Conservation (phyloP, 2,113 vertebrate species). For the Apodemus sylvaticus region DNA sequence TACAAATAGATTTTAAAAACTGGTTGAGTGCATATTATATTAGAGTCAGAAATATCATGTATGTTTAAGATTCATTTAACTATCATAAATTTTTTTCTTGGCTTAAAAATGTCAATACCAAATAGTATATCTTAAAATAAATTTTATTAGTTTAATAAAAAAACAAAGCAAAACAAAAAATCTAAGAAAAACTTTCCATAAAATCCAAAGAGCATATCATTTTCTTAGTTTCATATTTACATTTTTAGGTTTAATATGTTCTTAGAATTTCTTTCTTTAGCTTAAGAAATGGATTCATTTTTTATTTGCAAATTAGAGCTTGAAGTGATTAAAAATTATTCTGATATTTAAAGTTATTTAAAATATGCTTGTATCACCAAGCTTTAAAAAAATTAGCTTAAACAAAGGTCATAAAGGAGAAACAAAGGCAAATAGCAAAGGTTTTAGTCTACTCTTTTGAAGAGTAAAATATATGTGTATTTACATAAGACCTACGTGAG, state of each 20-base stretch:
- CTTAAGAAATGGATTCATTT: neutral
- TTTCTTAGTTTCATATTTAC: neutral
- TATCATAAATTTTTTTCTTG: no score
- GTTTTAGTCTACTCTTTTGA: neutral
- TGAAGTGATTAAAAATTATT: neutral
- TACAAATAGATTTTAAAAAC: no score
- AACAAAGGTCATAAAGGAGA: neutral
- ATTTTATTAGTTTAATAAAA: no score
- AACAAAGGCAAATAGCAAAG: neutral
- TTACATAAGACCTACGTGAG: neutral
- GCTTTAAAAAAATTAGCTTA: neutral
- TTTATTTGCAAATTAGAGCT: slow-evolving; percentile 23
- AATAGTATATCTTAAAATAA: no score
- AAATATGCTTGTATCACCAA: neutral
- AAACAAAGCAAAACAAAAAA: neutral
- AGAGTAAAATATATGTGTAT: neutral
- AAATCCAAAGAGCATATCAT: neutral
- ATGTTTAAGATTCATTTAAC: no score
- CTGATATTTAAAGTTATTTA: slow-evolving; percentile 4
- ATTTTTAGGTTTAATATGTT: neutral
- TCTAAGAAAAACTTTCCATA: neutral
- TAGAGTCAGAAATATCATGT: no score
- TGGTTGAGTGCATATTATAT: no score
- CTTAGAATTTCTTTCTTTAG: slow-evolving; percentile 10
- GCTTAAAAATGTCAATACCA: no score